These are phyloP conservation scores for Centropyge bicolor DNA, from an alignment of 2,797 vertebrate species.

Conservation along the genomic window DNA sequence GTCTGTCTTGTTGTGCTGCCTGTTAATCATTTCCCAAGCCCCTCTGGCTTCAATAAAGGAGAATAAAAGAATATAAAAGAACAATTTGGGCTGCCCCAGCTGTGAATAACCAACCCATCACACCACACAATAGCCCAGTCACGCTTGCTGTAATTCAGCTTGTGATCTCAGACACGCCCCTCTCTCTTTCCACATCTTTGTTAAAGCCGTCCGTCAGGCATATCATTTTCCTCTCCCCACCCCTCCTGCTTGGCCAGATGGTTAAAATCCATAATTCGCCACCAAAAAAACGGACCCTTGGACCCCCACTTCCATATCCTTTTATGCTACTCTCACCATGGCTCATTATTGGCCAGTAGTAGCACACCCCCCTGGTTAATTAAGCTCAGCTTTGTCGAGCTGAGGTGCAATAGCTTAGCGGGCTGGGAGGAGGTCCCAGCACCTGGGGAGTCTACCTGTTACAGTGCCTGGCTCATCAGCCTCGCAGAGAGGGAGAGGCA, in stretches of 20 bases:
- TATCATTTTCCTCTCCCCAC: conserved; percentile 76
- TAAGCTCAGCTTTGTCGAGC: conserved; percentile 95
- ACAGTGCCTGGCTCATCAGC: conserved; percentile 80
- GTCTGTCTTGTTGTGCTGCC: conserved; percentile 79
- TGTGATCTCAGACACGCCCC: conserved; percentile 93
- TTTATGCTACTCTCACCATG: conserved; percentile 82
- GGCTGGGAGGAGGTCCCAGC: conserved; percentile 85
- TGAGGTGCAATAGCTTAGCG: conserved; percentile 88
- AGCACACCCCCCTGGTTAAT: conserved; percentile 89
- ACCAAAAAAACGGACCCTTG: conserved; percentile 86
- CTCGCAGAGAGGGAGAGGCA: conserved; percentile 66
- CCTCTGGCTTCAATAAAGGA: conserved; percentile 89
- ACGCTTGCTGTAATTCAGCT: conserved; percentile 89
- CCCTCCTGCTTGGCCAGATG: conserved; percentile 93
- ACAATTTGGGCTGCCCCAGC: conserved; percentile 91
- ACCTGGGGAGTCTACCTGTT: conserved; percentile 96
- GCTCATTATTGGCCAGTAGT: conserved; percentile 86
- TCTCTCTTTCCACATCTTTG: conserved; percentile 92
- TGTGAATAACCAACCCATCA: conserved; percentile 91
- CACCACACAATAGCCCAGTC: conserved; percentile 90
- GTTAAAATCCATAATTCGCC: conserved; percentile 99
- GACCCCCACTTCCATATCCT: conserved; percentile 80
- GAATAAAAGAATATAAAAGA: conserved; percentile 90
- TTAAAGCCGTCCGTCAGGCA: conserved; percentile 92
- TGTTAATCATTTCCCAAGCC: conserved; percentile 87